Percentiles rank a stretch among this genome's conserved stretches.
Evolutionary conservation across 2,797 vertebrate species (phyloP).

Genomic region (Bradypodion pumilum): DNA sequence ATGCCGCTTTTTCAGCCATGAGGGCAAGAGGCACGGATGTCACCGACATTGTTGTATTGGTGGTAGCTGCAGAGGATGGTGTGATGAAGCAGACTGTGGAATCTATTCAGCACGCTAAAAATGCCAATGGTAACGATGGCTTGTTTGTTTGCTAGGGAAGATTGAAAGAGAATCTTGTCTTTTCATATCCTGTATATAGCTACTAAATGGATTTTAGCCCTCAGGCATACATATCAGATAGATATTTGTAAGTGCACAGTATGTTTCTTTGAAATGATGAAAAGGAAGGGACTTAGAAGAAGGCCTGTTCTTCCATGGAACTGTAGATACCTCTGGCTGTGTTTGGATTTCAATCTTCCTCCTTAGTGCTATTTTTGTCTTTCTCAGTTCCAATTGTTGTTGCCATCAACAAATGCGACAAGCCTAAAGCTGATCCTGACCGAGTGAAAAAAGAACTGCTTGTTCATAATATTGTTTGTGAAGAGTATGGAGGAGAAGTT

Average conservation of each 20-base stretch:
- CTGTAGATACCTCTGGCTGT: background rate
- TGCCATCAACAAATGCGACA: constrained; percentile 96
- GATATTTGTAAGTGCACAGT: background rate
- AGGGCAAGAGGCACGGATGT: constrained; percentile 87
- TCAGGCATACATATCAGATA: background rate
- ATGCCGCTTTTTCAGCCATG: constrained; percentile 95
- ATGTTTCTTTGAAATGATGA: background rate
- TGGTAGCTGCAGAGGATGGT: constrained; percentile 94
- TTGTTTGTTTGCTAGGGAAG: background rate
- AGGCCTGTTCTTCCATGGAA: background rate
- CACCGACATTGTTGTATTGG: constrained; percentile 91
- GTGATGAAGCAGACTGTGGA: constrained; percentile 95
- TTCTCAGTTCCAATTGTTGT: constrained; percentile 86
- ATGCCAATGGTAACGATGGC: constrained; percentile 78
- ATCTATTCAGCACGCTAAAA: constrained; percentile 90
- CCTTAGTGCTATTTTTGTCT: background rate
- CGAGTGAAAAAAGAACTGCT: constrained; percentile 87
- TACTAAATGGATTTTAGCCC: background rate
- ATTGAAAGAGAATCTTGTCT: background rate
- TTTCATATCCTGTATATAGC: background rate
- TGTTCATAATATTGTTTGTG: constrained; percentile 87
- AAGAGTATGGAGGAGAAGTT: constrained; percentile 92
- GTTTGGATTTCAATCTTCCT: background rate
- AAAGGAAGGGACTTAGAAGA: background rate
- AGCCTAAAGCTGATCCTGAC: constrained; percentile 84